Evolutionary conservation across 2,888 invertebrate species (phyloP), one percentile per base, ranked within the genome.

Genomic region (Zygaena filipendulae): DNA sequence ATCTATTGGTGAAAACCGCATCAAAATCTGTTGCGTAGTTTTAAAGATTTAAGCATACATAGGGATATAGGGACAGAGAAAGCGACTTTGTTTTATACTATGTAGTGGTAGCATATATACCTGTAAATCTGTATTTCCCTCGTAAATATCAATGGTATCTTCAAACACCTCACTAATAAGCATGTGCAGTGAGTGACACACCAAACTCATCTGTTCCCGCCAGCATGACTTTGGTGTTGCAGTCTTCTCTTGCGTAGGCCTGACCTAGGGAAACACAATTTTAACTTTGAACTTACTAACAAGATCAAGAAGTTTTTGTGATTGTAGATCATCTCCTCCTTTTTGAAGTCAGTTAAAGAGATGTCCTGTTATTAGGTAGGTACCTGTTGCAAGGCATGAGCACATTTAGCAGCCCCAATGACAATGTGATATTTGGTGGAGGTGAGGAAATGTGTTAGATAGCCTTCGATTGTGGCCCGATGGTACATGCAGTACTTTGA

Each of bases 401-500:
- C 59, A 58, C 74, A 74, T 49, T 71, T 75, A 21, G 72, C 77
- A 32, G 72, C 71, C 38, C 54, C 56, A 39, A 77, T 57, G 3
- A 68, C 74, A 57, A 52, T 53, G 38, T 45, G 50, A 32, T 55
- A 58, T 40, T 59, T 64, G n/a, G 32, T 49, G 3, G 59, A 52
- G 19, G 52, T 52, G 28, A 77, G 35, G 32, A 62, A 71, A 25
- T 53, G 32, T n/a, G 32, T 30, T 27, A 77, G 37, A 32, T 55
- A 58, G 18, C 42, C 49, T 38, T 77, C 79, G 36, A 67, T 60
- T 8, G 58, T 52, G 4, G 29, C 33, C n/a, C 74, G 49, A 35
- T 75, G 64, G 10, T 64, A 48, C 12, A 63, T 59, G 40, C 75
- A 77, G 34, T 60, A 71, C 31, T 66, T 75, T 4, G 79, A 77